phyloP scores from a whole-genome alignment of 1,140 invertebrate genomes.

The Linepithema humile region DNA sequence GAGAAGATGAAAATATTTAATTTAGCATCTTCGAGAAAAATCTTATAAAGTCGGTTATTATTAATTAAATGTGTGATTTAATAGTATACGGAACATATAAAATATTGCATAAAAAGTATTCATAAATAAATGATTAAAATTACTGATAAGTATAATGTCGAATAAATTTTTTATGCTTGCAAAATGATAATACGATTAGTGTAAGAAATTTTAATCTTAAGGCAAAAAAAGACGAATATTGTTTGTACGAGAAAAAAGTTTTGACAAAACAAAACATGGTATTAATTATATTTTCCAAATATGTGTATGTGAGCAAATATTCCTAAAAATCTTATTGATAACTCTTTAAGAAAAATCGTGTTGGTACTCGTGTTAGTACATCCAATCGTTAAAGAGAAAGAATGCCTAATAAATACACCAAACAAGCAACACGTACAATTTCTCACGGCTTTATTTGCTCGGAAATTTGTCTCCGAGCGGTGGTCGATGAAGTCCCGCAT shows the following conservation, averaged over 20 bases:
- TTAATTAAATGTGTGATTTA: background rate
- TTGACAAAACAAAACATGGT: background rate
- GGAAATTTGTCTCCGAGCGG: slow-evolving; percentile 21
- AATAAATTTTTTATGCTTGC: background rate
- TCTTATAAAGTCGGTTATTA: background rate
- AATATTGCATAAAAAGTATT: background rate
- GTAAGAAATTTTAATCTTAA: background rate
- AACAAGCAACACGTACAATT: slow-evolving; percentile 14
- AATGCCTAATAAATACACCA: background rate
- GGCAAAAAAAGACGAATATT: too few species aligned
- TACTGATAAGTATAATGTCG: background rate
- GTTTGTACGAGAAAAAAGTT: background rate
- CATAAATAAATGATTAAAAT: background rate
- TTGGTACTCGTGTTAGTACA: too few species aligned
- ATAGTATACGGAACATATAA: background rate
- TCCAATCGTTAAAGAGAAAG: background rate
- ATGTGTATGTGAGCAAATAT: background rate
- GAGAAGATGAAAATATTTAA: background rate
- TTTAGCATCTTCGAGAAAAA: background rate
- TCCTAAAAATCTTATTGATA: background rate
- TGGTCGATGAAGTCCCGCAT: background rate
- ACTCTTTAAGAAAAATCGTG: background rate
- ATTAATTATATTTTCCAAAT: background rate
- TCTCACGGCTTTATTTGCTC: background rate
- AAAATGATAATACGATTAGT: background rate